Base-by-base conservation (phyloP, 2,888 invertebrate species). In the Malthinus flaveolus region DNA sequence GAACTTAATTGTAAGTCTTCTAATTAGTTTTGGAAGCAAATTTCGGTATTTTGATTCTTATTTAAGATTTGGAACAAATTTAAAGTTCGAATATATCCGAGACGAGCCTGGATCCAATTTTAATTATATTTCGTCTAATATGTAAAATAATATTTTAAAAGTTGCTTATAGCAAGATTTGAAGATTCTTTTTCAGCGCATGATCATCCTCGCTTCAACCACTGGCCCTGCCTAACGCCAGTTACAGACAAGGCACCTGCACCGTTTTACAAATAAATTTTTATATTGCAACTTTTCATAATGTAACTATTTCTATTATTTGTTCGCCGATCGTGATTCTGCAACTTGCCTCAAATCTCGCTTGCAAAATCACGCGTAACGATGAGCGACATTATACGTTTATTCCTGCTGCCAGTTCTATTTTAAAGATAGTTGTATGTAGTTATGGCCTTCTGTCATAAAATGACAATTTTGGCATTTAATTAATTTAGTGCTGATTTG, bases 401-500 rank as follows among this genome's bases (percentile, higher is more conserved):
- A 23, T 42, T 42, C 37, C 52, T 45, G 58, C 58, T 58, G 58
- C 58, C 58, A 58, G 58, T 58, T 32, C 48, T 49, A 42, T 50
- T 57, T 53, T 53, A 32, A 53, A 36, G 49, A 54, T 49, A 59
- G 55, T 59, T 59, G 44, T 59, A 56, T 56, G 60, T 60, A 60
- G 60, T 56, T 36, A 50, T 49, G 37, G 55, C 60, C 45, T 61
- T 56, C 54, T 60, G 52, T 59, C 55, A 48, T 52, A 50, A 53
- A 59, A 13, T 42, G 58, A 52, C 54, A 59, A 51, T 66, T 34
- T 61, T 59, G 60, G 61, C 62, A 58, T 63, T 64, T 63, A 68
- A 75, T 75, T 79, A 77, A 78, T 76, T 77, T 76, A 77, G 77
- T 77, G 78, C 78, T 78, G 76, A 73, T 77, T 74, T 78, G 75